Evolutionary conservation across 2,888 invertebrate genomes (phyloP).

Genomic region (Lepidonotus clava): DNA sequence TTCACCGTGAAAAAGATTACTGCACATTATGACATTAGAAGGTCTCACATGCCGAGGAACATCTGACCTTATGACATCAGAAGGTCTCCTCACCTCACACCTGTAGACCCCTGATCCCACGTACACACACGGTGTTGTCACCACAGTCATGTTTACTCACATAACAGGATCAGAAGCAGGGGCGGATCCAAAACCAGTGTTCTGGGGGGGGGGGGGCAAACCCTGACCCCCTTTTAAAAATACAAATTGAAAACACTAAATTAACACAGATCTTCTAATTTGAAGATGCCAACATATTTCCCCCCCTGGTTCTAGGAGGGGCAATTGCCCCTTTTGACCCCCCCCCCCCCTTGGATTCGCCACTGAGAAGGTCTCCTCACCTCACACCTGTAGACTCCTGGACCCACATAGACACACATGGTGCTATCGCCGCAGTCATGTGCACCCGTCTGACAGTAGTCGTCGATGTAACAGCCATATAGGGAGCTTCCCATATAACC

Average conservation of each 20-base stretch:
- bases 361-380: too few relatives aligned
- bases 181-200: too few relatives aligned
- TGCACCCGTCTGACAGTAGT: slow-evolving; percentile 69
- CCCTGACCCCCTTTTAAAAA: too few relatives aligned
- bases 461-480: slow-evolving; percentile 68
- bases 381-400: slow-evolving; percentile 68
- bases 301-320: too few relatives aligned
- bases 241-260: neutral
- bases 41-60: too few relatives aligned
- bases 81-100: slow-evolving; percentile 69
- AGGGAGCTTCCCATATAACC: slow-evolving; percentile 69
- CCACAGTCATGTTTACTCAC: slow-evolving; percentile 68
- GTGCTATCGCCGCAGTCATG: slow-evolving; percentile 67
- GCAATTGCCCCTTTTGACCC: too few relatives aligned
- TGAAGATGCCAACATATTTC: too few relatives aligned
- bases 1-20: too few relatives aligned
- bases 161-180: slow-evolving; percentile 64
- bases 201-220: neutral
- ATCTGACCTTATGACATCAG: too few relatives aligned
- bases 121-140: slow-evolving; percentile 66
- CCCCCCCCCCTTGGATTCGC: too few relatives aligned
- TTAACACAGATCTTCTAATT: neutral
- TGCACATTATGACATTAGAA: too few relatives aligned
- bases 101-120: slow-evolving; percentile 67
- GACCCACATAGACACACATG: slow-evolving; percentile 68